Conservation (phyloP, 2,113 vertebrate species). For the Elephas maximus region DNA sequence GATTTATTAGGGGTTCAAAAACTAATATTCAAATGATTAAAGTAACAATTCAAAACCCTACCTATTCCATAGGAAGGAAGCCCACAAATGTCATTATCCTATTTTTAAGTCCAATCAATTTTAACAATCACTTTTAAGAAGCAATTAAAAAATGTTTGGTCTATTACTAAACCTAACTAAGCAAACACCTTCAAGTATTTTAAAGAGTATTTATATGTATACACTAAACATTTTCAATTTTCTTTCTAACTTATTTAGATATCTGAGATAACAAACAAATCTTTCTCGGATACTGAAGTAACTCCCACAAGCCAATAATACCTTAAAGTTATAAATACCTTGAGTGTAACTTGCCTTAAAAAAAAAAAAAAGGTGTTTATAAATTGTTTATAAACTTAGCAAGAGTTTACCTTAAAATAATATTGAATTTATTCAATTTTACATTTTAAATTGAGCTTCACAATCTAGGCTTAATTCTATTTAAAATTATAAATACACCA, state of each 20-base stretch:
- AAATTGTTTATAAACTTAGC: not conserved
- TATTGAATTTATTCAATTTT: not conserved
- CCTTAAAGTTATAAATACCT: not conserved
- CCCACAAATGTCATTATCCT: not conserved
- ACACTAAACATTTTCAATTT: not conserved
- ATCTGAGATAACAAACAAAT: not conserved
- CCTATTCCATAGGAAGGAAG: not conserved
- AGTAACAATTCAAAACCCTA: not conserved
- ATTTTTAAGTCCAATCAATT: not conserved
- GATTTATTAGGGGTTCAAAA: not conserved
- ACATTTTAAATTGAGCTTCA: not conserved
- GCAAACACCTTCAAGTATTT: not conserved
- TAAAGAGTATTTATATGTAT: not conserved
- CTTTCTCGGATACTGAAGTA: not conserved
- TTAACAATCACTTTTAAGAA: not conserved
- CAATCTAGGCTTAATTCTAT: not conserved
- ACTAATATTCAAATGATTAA: not conserved
- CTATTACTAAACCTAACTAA: not conserved
- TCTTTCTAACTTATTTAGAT: not conserved
- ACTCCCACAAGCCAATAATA: not conserved
- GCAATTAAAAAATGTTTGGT: not conserved
- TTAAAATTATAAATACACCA: not conserved
- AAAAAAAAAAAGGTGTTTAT: too few species aligned
- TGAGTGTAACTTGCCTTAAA: not conserved
- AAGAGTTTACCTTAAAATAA: not conserved